Evolutionary conservation across 2,888 invertebrate species (phyloP).

Genomic region (Blera fallax): DNA sequence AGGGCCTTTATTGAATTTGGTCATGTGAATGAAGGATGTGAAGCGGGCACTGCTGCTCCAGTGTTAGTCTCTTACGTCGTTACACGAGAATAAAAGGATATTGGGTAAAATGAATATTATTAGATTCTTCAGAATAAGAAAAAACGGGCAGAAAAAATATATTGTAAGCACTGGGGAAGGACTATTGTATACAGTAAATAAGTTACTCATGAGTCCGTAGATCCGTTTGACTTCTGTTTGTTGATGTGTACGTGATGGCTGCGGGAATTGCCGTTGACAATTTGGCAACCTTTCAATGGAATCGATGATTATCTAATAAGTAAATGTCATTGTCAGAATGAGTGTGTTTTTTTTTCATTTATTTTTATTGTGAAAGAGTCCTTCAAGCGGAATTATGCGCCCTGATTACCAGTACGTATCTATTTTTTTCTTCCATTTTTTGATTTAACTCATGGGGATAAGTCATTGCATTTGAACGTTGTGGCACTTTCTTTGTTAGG

Average conservation of each 20-base stretch:
- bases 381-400: not conserved
- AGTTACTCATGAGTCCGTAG: conserved; percentile 2
- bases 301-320: not conserved
- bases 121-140: not conserved
- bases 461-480: no score
- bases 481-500: no score
- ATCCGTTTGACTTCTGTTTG: not conserved
- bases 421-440: no score
- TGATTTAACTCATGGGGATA: no score
- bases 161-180: not conserved
- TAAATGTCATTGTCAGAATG: not conserved
- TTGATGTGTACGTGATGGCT: not conserved
- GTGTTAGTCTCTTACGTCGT: not conserved
- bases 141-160: not conserved
- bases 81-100: not conserved
- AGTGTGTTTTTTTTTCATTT: not conserved
- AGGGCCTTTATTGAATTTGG: conserved; percentile 16
- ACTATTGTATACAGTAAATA: not conserved
- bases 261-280: not conserved
- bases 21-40: not conserved
- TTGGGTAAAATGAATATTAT: conserved; percentile 33
- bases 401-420: not conserved
- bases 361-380: not conserved
- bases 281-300: not conserved
- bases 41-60: not conserved